Conservation (phyloP, 1,140 invertebrate genomes). For the Diorhabda elongata region DNA sequence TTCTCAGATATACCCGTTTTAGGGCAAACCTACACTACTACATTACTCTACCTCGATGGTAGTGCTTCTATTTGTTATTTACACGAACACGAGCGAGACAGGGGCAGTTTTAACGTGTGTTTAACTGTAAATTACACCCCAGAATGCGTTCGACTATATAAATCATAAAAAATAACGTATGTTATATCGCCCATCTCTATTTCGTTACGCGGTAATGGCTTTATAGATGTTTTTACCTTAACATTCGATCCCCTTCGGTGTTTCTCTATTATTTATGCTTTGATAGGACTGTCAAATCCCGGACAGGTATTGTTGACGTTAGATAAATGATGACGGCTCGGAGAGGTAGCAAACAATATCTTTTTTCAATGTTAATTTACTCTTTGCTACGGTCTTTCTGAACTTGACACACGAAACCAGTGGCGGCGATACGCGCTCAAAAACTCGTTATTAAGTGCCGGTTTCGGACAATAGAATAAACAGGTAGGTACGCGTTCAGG, state of each 20-base stretch:
- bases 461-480: neutral
- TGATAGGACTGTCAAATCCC: constrained; percentile 58
- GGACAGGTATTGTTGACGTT: constrained; percentile 51
- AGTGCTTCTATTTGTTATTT: too few relatives aligned
- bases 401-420: constrained; percentile 13
- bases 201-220: constrained; percentile 7
- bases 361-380: constrained; percentile 51
- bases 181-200: neutral
- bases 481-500: too few relatives aligned
- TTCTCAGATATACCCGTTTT: too few relatives aligned
- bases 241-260: constrained; percentile 11
- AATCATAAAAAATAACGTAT: too few relatives aligned
- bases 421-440: constrained; percentile 7
- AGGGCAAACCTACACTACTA: too few relatives aligned
- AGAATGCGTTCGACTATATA: too few relatives aligned
- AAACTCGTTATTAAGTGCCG: neutral
- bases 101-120: too few relatives aligned
- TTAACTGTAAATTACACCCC: too few relatives aligned
- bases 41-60: too few relatives aligned
- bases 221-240: constrained; percentile 15
- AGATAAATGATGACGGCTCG: constrained; percentile 52
- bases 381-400: constrained; percentile 29
- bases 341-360: constrained; percentile 55
- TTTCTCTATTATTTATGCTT: constrained; percentile 45
- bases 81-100: too few relatives aligned